Base-by-base conservation (phyloP, 2,888 invertebrate species). In the Caenorhabditis macrosperma region DNA sequence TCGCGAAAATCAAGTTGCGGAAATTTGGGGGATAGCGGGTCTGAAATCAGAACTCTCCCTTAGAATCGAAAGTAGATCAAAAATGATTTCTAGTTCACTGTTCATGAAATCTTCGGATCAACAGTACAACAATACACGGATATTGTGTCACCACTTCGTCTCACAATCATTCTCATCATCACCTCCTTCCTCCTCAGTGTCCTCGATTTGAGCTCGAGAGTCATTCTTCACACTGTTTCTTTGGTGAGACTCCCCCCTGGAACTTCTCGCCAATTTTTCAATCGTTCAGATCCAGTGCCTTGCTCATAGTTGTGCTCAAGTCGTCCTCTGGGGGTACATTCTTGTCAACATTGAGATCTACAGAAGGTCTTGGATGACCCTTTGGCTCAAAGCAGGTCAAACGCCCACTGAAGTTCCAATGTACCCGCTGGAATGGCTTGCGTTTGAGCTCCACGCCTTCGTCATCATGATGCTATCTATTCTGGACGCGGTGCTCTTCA, bases 251-350 rank as follows among this genome's bases (percentile, higher is more conserved):
- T n/a, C n/a, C n/a, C n/a, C n/a, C n/a, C 17, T 46, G 9, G 35
- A 55, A 24, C 50, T 35, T 52, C 17, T n/a, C 15, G n/a, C 20
- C 44, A 44, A 33, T 9, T 48, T 48, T 33, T 17, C 2, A 30
- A 9, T 22, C 28, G 57, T 72, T 41, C 57, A 78, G 74, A 35
- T 63, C 17, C 80, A 80, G 71, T 50, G 38, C n/a, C 22, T 71
- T 4, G 33, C 44, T 10, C 63, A 80, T 26, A 66, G 20, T 15
- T 12, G 59, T 26, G 20, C 71, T 9, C 80, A 80, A 60, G 10
- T 80, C 7, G 28, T 38, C 12, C 17, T 76, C n/a, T 78, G 69
- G 69, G 52, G 54, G 0, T 61, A 22, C 15, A 57, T 46, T 55
- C 46, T 76, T 12, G 30, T 61, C 1, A 44, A 33, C 5, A 61